Percentiles rank a stretch among this genome's conserved stretches.
phyloP scores from a whole-genome alignment of 23 tunicate genomes.

The Aplidium turbinatum region DNA sequence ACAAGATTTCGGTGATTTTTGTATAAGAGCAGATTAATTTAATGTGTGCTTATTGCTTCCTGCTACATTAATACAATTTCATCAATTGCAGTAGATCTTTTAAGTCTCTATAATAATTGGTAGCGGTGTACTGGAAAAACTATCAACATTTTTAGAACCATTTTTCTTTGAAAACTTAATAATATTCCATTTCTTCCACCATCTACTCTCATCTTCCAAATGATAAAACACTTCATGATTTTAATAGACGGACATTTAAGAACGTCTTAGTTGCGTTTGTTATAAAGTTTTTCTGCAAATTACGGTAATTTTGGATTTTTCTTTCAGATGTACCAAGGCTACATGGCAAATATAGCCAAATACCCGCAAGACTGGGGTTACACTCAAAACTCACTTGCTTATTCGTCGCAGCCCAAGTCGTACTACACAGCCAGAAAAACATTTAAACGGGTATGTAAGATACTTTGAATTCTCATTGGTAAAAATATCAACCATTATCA shows the following conservation, averaged over 20 bases:
- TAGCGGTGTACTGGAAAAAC: no score
- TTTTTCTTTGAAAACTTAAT: background rate
- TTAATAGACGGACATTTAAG: background rate
- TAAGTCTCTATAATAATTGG: background rate
- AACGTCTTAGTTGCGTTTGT: background rate
- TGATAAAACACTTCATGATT: no score
- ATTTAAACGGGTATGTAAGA: no score
- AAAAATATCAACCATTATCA: no score
- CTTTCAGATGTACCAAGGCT: constrained; percentile 57
- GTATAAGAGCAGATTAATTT: no score
- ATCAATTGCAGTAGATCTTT: no score
- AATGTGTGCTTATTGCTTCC: no score
- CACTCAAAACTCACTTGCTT: constrained; percentile 52
- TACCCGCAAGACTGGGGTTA: constrained; percentile 82
- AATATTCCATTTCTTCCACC: no score
- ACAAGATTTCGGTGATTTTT: background rate
- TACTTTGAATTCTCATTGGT: background rate
- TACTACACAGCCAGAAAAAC: no score
- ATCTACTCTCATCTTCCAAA: no score
- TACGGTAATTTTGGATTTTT: background rate
- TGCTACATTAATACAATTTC: no score
- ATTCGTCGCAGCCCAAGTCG: constrained; percentile 51
- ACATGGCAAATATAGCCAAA: constrained; percentile 76
- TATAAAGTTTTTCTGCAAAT: background rate
- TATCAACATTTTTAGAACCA: no score